Conservation (phyloP, 1,140 invertebrate genomes). For the Heliconius congener region DNA sequence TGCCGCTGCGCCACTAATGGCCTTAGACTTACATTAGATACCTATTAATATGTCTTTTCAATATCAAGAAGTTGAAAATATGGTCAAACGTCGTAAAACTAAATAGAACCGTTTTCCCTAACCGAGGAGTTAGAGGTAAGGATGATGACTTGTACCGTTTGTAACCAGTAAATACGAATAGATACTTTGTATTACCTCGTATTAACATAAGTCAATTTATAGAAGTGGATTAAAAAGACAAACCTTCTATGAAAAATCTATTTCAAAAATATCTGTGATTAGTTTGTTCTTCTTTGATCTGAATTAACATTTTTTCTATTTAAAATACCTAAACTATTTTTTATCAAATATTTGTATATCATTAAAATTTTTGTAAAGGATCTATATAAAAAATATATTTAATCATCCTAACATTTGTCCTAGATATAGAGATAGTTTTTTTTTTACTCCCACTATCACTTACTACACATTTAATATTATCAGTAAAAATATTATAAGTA, state of each 20-base stretch:
- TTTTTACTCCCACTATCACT: too few species aligned
- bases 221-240: conserved; percentile 15
- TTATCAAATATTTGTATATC: too few species aligned
- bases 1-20: too few species aligned
- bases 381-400: too few species aligned
- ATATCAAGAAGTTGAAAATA: not conserved
- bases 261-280: not conserved
- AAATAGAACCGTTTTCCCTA: too few species aligned
- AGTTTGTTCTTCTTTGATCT: not conserved
- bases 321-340: not conserved
- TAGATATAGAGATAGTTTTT: too few species aligned
- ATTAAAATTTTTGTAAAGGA: too few species aligned
- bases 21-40: too few species aligned
- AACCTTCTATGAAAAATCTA: not conserved
- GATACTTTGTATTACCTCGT: not conserved
- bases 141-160: not conserved
- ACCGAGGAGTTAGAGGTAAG: not conserved
- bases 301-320: not conserved
- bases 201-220: conserved; percentile 13
- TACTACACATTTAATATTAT: not conserved
- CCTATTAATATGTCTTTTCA: not conserved
- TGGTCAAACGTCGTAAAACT: too few species aligned
- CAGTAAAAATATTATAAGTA: not conserved
- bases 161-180: not conserved
- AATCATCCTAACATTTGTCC: too few species aligned